phyloP scores from a whole-genome alignment of 1,140 invertebrate species.

The Melanaphis sacchari region DNA sequence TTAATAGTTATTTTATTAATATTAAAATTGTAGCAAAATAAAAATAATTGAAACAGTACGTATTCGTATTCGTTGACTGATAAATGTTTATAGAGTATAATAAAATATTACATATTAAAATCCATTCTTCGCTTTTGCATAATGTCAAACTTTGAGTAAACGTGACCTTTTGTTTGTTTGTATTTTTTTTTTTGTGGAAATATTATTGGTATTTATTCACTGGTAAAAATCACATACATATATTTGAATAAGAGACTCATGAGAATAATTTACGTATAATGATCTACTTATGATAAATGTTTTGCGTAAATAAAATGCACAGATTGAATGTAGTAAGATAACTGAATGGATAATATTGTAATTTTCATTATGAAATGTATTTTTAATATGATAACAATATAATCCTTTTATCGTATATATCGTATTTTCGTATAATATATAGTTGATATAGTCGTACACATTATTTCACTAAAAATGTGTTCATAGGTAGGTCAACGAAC shows the following conservation, averaged over 20 bases:
- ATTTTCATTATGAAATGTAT: neutral
- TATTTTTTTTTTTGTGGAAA: neutral
- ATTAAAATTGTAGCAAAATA: neutral
- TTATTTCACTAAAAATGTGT: neutral
- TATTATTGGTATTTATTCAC: constrained; percentile 6
- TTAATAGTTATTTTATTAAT: neutral
- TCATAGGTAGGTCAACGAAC: constrained; percentile 1
- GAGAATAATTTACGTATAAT: neutral
- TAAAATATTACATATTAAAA: neutral
- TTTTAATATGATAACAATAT: neutral
- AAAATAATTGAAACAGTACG: neutral
- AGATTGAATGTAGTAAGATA: neutral
- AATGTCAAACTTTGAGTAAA: neutral
- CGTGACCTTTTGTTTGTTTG: neutral
- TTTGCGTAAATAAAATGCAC: neutral
- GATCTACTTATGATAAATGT: neutral
- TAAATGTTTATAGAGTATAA: neutral
- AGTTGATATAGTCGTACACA: neutral
- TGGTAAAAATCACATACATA: neutral
- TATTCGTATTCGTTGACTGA: neutral
- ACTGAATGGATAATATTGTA: neutral
- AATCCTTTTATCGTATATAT: neutral
- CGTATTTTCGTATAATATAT: neutral
- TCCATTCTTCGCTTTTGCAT: neutral
- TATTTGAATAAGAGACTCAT: neutral